Percentiles rank a stretch among this genome's conserved stretches.
Conservation (phyloP, 30 jellyfish, hydroid and myxozoan genomes). For the Chironex yamaguchii region DNA sequence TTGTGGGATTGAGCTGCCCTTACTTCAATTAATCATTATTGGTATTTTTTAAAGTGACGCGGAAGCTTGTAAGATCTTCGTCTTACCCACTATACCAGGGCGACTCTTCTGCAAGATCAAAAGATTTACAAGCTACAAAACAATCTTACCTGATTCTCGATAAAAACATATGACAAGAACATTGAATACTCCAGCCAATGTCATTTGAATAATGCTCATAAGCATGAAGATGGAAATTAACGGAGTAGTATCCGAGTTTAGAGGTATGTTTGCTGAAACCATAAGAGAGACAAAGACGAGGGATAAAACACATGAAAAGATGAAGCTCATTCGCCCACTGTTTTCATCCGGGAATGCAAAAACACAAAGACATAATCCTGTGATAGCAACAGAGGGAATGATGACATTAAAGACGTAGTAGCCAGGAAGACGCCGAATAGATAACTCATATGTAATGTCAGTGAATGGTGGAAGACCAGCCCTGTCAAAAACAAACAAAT, state of each 20-base stretch:
- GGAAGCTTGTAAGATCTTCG: too few species aligned
- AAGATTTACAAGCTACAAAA: too few species aligned
- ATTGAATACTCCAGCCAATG: neutral
- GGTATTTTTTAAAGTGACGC: too few species aligned
- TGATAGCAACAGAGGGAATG: conserved; percentile 68
- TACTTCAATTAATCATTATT: too few species aligned
- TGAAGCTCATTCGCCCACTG: conserved; percentile 78
- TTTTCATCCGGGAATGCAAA: conserved; percentile 78
- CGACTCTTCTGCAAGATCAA: too few species aligned
- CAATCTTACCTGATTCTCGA: neutral
- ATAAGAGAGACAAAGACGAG: conserved; percentile 66
- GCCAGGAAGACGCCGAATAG: conserved; percentile 72
- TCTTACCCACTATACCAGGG: too few species aligned
- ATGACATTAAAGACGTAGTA: conserved; percentile 69
- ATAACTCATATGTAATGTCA: conserved; percentile 59
- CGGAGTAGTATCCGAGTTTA: conserved; percentile 76
- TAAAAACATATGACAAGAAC: neutral
- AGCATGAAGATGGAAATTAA: conserved; percentile 68
- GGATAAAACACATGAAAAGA: conserved; percentile 67
- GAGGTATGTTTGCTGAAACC: conserved; percentile 79
- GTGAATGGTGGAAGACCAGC: conserved; percentile 47
- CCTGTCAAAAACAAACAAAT: neutral
- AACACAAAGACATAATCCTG: conserved; percentile 46
- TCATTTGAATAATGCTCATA: conserved; percentile 38
- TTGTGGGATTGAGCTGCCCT: too few species aligned